Evolutionary conservation across 2,113 vertebrate genomes (phyloP).

Genomic region (Pterophyllum scalare): DNA sequence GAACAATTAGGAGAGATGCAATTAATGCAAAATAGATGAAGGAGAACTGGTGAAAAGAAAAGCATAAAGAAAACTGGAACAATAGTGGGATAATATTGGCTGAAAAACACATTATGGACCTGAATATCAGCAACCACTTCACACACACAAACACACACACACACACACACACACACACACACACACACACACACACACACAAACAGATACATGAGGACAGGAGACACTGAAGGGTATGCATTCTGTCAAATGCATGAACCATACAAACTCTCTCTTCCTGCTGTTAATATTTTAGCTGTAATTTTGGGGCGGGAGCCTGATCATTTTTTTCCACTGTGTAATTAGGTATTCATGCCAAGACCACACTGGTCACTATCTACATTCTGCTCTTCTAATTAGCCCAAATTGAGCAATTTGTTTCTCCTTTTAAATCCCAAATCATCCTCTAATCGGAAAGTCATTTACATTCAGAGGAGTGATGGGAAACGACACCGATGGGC

Average conservation of each 20-base stretch:
- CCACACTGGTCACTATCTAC: constrained; percentile 47
- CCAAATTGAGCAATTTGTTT: constrained; percentile 68
- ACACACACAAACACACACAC: background rate
- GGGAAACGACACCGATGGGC: constrained; percentile 34
- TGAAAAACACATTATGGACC: constrained; percentile 57
- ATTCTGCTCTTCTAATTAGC: constrained; percentile 58
- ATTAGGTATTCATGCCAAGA: constrained; percentile 69
- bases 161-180: constrained; percentile 9
- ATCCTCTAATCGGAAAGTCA: constrained; percentile 47
- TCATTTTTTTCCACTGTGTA: constrained; percentile 34
- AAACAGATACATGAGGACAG: background rate
- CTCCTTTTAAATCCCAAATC: constrained; percentile 56
- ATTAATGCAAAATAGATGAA: constrained; percentile 74
- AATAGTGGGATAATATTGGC: constrained; percentile 48
- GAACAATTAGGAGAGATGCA: constrained; percentile 67
- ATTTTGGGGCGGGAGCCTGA: constrained; percentile 29
- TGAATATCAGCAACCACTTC: constrained; percentile 66
- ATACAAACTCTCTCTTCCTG: constrained; percentile 38
- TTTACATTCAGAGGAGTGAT: constrained; percentile 44
- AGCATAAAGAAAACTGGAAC: constrained; percentile 50
- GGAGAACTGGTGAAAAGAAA: constrained; percentile 72
- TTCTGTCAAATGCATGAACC: constrained; percentile 45
- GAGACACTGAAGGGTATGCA: constrained; percentile 26
- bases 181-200: background rate
- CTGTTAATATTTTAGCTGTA: constrained; percentile 41